Conservation (phyloP, 2,888 invertebrate genomes). For the Griposia aprilina region DNA sequence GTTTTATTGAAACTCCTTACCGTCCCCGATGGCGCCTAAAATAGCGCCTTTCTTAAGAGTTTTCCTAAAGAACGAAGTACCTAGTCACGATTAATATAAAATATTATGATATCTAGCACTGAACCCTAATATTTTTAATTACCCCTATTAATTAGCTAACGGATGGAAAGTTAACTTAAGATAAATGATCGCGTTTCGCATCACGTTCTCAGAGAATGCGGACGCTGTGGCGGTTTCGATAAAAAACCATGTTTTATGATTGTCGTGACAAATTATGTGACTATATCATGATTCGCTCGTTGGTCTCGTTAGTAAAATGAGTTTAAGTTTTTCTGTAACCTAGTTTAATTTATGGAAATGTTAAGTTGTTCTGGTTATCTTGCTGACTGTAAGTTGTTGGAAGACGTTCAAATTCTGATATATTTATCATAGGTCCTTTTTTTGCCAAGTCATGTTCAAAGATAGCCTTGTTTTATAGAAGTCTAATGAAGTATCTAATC, state of each 20-base stretch:
- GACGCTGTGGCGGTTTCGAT: slow-evolving; percentile 51
- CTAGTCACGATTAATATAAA: neutral
- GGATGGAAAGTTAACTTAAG: slow-evolving; percentile 72
- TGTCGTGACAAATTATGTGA: slow-evolving; percentile 61
- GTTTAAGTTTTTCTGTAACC: slow-evolving; percentile 7
- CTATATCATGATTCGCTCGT: slow-evolving; percentile 33
- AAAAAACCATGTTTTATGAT: slow-evolving; percentile 56
- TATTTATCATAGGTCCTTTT: neutral
- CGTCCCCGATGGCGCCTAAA: neutral
- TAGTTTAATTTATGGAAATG: neutral
- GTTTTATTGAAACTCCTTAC: neutral
- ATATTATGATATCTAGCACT: neutral
- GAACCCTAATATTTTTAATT: slow-evolving; percentile 65
- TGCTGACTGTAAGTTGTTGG: neutral
- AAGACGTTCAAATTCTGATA: neutral
- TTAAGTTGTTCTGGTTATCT: slow-evolving; percentile 7
- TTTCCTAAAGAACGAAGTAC: neutral
- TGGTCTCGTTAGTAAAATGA: slow-evolving; percentile 36
- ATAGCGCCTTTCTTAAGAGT: neutral
- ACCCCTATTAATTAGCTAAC: slow-evolving; percentile 70
- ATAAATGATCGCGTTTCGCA: slow-evolving; percentile 60
- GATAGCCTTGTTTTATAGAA: no score
- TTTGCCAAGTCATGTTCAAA: neutral
- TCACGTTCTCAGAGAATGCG: slow-evolving; percentile 67
- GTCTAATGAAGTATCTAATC: neutral